phyloP scores from a whole-genome alignment of 1,140 invertebrate species.

The Melanaphis sacchari region DNA sequence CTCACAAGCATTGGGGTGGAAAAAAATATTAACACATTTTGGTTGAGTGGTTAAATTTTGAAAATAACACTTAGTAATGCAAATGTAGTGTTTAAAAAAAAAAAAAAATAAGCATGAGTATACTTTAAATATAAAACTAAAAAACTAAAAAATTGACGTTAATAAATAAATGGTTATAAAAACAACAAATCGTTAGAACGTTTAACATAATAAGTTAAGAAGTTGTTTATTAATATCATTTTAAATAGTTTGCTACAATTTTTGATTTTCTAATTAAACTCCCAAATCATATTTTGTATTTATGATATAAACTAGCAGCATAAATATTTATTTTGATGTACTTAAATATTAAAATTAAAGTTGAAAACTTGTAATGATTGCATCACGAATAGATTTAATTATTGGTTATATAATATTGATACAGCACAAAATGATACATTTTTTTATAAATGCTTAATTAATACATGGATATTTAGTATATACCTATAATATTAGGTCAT shows the following conservation, averaged over 20 bases:
- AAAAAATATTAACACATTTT: conserved; percentile 36
- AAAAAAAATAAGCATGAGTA: not conserved
- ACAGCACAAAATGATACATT: no score
- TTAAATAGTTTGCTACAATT: not conserved
- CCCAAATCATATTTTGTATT: not conserved
- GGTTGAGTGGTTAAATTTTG: not conserved
- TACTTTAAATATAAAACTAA: not conserved
- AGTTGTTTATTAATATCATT: not conserved
- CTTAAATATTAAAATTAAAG: no score
- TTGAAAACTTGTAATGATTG: not conserved
- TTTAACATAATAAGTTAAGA: not conserved
- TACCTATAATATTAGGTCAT: no score
- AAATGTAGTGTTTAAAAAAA: not conserved
- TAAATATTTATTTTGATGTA: no score
- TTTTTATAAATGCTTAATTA: not conserved
- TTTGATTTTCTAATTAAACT: not conserved
- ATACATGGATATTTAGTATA: no score
- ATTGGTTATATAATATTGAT: not conserved
- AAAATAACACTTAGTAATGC: not conserved
- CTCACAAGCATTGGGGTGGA: not conserved
- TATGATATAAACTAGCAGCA: not conserved
- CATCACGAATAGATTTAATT: not conserved
- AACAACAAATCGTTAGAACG: not conserved
- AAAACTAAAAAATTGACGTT: not conserved
- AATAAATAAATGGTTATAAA: not conserved